A percentile compares a stretch with the other conserved stretches of the same genome.
Evolutionary conservation across 2,113 vertebrate genomes (phyloP).

Genomic region (Turdus rufiventris): DNA sequence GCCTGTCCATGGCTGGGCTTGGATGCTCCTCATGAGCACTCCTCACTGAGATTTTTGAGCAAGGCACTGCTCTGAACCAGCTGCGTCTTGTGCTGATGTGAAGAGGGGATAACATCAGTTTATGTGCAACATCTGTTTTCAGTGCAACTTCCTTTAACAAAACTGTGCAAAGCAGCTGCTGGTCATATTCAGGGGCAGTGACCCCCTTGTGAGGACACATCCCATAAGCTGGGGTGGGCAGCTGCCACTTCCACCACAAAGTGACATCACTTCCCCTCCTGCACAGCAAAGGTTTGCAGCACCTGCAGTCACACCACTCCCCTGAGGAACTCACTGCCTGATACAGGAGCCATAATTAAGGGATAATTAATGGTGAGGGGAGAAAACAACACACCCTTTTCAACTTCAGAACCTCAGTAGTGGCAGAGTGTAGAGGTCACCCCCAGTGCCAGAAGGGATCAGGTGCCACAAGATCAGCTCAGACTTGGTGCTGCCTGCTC

Average conservation of each 20-base stretch:
- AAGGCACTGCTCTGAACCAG: not conserved
- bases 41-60: not conserved
- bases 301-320: accelerated
- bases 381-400: not conserved
- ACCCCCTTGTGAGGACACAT: not conserved
- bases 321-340: not conserved
- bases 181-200: accelerated
- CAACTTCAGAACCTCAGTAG: not conserved
- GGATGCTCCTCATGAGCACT: accelerated
- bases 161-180: not conserved
- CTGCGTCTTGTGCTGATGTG: not conserved
- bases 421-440: accelerated
- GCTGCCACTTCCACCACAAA: not conserved
- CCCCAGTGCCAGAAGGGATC: not conserved
- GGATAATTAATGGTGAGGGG: not conserved
- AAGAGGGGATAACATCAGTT: not conserved
- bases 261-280: no score
- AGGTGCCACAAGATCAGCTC: not conserved
- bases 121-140: not conserved
- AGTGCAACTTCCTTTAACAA: not conserved
- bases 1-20: not conserved
- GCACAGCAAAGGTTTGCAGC: not conserved
- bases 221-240: not conserved
- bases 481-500: not conserved
- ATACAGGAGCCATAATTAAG: not conserved